Conservation (phyloP, 2,113 vertebrate genomes). For the Phalacrocorax aristotelis region DNA sequence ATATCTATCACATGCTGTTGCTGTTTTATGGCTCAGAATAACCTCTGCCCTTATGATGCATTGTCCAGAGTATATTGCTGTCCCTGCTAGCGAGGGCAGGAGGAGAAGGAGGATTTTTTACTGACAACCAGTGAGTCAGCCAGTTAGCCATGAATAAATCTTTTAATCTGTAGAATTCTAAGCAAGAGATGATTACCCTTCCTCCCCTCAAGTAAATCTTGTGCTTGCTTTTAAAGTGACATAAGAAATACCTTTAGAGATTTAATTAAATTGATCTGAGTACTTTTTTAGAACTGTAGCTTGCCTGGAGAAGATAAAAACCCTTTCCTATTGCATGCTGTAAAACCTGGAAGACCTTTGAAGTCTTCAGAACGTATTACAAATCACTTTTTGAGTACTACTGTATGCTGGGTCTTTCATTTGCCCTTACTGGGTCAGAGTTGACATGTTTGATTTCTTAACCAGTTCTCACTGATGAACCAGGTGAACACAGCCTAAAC, state of each 20-base stretch:
- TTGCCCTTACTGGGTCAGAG: neutral
- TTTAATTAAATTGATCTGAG: slow-evolving; percentile 50
- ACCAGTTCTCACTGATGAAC: neutral
- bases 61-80: neutral
- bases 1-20: neutral
- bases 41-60: slow-evolving; percentile 12
- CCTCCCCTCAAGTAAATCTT: neutral
- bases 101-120: neutral
- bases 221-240: slow-evolving; percentile 39
- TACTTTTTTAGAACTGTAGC: neutral
- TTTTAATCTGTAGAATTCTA: neutral
- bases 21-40: slow-evolving; percentile 14
- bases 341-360: neutral
- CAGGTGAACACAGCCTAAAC: neutral
- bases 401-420: neutral
- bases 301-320: neutral
- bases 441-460: neutral
- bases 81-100: neutral
- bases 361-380: neutral
- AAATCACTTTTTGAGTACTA: neutral
- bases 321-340: neutral
- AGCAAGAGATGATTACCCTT: neutral
- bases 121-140: neutral
- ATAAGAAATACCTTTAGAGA: slow-evolving; percentile 33
- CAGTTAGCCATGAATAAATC: neutral